These are phyloP conservation scores for Meteorus sp. DNA, from an alignment of 1,140 invertebrate species.

Conservation along the genomic window DNA sequence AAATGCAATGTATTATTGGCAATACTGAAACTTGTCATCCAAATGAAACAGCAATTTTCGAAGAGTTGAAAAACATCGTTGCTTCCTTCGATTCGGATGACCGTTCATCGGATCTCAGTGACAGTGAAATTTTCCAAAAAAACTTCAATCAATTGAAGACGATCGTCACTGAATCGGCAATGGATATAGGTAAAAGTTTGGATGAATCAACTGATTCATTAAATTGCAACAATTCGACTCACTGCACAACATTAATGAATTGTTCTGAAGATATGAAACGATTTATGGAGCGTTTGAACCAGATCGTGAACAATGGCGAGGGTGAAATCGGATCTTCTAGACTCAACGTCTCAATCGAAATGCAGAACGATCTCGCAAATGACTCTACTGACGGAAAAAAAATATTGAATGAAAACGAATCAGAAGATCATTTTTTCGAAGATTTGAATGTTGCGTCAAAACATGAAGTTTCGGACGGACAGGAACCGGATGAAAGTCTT, in stretches of 20 bases:
- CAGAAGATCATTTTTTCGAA: too few relatives aligned
- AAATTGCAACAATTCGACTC: neutral
- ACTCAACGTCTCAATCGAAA: too few relatives aligned
- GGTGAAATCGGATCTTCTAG: too few relatives aligned
- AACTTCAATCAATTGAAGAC: conserved; percentile 15
- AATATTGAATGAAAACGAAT: too few relatives aligned
- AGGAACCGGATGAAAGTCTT: neutral
- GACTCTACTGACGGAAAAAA: too few relatives aligned
- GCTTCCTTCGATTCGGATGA: neutral
- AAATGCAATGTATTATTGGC: conserved; percentile 6
- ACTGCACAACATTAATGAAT: neutral
- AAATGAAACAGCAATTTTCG: conserved; percentile 2
- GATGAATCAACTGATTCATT: neutral
- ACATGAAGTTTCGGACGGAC: neutral
- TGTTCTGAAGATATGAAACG: too few relatives aligned
- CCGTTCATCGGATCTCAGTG: neutral
- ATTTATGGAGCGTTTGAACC: too few relatives aligned
- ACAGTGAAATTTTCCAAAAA: conserved; percentile 7
- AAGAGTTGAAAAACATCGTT: conserved; percentile 5
- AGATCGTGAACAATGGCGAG: too few relatives aligned
- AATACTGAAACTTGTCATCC: conserved; percentile 9
- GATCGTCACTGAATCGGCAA: neutral
- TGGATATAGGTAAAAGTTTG: neutral
- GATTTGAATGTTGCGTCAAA: neutral
- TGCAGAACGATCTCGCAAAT: too few relatives aligned